phyloP scores from a whole-genome alignment of 1,140 invertebrate genomes.

The Periplaneta americana region DNA sequence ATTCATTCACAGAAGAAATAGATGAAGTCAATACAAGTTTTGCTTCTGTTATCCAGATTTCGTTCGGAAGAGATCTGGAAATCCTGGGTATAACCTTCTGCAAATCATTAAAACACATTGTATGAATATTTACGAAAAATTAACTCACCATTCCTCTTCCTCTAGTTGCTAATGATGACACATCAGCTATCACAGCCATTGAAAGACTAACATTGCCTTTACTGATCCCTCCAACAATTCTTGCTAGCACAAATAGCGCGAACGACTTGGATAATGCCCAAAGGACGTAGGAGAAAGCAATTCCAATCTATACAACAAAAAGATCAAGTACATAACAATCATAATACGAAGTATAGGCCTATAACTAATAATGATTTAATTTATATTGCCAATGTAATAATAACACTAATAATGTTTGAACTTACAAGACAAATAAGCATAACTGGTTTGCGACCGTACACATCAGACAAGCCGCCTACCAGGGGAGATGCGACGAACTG shows the following conservation, averaged over 20 bases:
- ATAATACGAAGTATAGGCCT: background rate
- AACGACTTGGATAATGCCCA: slow-evolving; percentile 90
- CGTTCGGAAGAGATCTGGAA: too few species aligned
- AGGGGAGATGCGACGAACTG: slow-evolving; percentile 95
- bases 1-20: too few species aligned
- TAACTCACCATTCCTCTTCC: slow-evolving; percentile 87
- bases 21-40: too few species aligned
- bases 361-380: background rate
- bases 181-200: slow-evolving; percentile 94
- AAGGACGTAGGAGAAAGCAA: slow-evolving; percentile 76
- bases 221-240: slow-evolving; percentile 89
- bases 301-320: slow-evolving; percentile 59
- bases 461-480: slow-evolving; percentile 91
- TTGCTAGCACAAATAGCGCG: slow-evolving; percentile 84
- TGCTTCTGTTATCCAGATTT: too few species aligned
- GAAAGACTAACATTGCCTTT: slow-evolving; percentile 95
- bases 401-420: slow-evolving; percentile 16
- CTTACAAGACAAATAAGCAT: slow-evolving; percentile 79
- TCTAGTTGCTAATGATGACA: slow-evolving; percentile 71
- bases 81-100: background rate
- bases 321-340: background rate
- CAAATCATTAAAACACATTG: background rate
- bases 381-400: background rate
- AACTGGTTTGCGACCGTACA: slow-evolving; percentile 86
- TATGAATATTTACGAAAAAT: too few species aligned